Percentiles rank a stretch among this genome's conserved stretches.
phyloP scores from a whole-genome alignment of 2,888 invertebrate species.

The Mythimna albipuncta region DNA sequence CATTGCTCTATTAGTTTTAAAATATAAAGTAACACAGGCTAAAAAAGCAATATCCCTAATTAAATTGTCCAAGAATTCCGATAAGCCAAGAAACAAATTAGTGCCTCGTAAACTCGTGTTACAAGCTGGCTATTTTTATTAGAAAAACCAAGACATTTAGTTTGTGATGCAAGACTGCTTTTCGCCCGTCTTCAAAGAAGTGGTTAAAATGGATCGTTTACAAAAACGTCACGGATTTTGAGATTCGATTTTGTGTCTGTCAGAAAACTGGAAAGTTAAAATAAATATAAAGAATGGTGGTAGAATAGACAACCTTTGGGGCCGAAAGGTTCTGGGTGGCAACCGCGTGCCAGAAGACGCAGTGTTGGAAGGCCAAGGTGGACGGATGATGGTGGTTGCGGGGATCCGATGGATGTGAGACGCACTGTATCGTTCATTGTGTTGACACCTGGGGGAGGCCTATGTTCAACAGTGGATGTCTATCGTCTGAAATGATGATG shows the following conservation, averaged over 20 bases:
- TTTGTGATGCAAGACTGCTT: neutral
- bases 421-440: no score
- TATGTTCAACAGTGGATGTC: no score
- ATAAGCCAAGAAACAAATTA: slow-evolving; percentile 4
- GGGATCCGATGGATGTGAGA: no score
- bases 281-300: no score
- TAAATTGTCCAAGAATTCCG: neutral
- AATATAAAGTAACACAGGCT: neutral
- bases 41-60: neutral
- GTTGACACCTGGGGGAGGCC: no score
- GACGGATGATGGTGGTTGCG: no score
- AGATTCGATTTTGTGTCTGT: neutral
- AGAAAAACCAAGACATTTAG: neutral
- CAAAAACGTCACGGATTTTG: neutral
- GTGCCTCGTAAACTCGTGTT: slow-evolving; percentile 9
- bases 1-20: no score
- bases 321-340: no score
- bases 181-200: neutral
- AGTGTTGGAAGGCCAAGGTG: no score
- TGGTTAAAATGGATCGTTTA: neutral
- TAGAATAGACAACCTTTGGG: no score
- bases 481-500: no score
- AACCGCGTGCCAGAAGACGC: no score
- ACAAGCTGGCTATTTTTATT: slow-evolving; percentile 2
- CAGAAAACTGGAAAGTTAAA: neutral